phyloP scores from a whole-genome alignment of 2,888 invertebrate species.

The Craniophora ligustri region DNA sequence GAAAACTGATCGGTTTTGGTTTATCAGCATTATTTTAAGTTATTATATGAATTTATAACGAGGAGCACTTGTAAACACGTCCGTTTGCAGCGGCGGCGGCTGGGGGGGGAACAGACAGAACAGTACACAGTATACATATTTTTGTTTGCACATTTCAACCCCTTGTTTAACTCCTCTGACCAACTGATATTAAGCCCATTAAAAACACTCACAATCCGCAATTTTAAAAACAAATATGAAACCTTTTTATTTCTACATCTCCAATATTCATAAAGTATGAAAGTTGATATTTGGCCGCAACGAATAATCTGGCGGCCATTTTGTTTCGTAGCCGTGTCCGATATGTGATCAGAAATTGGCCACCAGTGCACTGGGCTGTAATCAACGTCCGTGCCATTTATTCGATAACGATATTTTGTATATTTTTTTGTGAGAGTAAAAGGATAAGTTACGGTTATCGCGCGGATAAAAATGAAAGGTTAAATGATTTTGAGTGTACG shows the following conservation, averaged over 20 bases:
- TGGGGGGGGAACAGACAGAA: too few relatives aligned
- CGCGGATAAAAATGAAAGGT: constrained; percentile 5
- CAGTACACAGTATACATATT: constrained; percentile 4
- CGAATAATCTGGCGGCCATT: constrained; percentile 47
- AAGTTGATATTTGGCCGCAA: constrained; percentile 48
- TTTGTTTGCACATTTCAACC: constrained; percentile 16
- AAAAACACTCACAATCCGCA: constrained; percentile 22
- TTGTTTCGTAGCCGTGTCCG: constrained; percentile 46
- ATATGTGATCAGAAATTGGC: constrained; percentile 60
- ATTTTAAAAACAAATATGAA: constrained; percentile 40
- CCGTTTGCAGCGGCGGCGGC: too few relatives aligned
- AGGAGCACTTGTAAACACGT: too few relatives aligned
- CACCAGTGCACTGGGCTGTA: constrained; percentile 54
- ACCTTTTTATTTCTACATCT: constrained; percentile 29
- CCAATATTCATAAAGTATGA: constrained; percentile 50
- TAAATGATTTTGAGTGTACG: constrained; percentile 8
- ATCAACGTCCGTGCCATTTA: constrained; percentile 52
- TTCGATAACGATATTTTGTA: constrained; percentile 44
- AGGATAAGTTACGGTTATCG: constrained; percentile 32
- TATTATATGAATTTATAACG: too few relatives aligned
- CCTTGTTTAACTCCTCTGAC: constrained; percentile 15
- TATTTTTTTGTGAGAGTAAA: constrained; percentile 29
- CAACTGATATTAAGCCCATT: constrained; percentile 19
- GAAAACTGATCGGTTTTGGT: too few relatives aligned
- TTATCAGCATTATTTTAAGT: too few relatives aligned